Conservation (phyloP, 2,888 invertebrate genomes). For the Chymomyza amoena region DNA sequence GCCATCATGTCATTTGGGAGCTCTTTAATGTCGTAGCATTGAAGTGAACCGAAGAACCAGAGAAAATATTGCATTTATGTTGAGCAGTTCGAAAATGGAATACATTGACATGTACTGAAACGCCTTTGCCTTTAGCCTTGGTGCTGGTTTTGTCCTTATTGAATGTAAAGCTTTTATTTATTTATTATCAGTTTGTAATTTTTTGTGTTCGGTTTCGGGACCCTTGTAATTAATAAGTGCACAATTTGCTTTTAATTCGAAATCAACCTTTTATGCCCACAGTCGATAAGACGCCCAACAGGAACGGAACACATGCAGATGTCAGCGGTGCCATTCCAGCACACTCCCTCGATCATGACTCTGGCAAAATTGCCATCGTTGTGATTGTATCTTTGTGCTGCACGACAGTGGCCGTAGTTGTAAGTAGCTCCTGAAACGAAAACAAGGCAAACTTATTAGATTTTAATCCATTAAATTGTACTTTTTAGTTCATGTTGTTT, state of each 20-base stretch:
- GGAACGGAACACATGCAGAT: constrained; percentile 71
- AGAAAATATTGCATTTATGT: too few species aligned
- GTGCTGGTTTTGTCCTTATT: neutral
- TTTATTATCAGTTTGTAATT: neutral
- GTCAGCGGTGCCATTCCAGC: constrained; percentile 35
- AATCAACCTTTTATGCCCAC: neutral
- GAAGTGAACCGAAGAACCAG: too few species aligned
- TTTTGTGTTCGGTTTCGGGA: neutral
- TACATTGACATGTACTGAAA: too few species aligned
- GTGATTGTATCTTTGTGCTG: constrained; percentile 80
- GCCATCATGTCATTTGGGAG: neutral
- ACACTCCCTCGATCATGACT: constrained; percentile 80
- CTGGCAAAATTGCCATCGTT: constrained; percentile 88
- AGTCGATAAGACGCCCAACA: constrained; percentile 65
- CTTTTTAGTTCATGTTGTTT: neutral
- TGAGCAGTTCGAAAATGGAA: too few species aligned
- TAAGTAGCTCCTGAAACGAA: constrained; percentile 44
- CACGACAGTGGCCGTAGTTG: constrained; percentile 23
- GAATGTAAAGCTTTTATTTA: neutral
- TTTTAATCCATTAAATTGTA: neutral
- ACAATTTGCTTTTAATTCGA: constrained; percentile 1
- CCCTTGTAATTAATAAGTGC: neutral
- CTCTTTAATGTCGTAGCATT: too few species aligned
- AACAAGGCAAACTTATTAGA: neutral
- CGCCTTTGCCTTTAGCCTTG: neutral